These are phyloP conservation scores for Tetraodon nigroviridis DNA, from an alignment of 2,113 vertebrate genomes.

Conservation along the genomic window DNA sequence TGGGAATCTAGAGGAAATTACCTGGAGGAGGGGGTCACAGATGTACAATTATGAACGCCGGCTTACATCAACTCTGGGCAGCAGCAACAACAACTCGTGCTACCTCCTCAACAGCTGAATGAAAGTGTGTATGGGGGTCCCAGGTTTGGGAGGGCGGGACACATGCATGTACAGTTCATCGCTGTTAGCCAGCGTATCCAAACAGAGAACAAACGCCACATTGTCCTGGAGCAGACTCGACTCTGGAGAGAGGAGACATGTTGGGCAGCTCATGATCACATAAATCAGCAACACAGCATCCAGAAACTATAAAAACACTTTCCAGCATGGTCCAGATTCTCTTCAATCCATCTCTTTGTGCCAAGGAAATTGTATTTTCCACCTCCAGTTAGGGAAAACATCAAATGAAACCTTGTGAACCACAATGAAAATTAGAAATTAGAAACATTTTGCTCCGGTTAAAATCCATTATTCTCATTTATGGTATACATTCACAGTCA, in stretches of 20 bases:
- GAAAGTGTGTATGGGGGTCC: conserved; percentile 63
- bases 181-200: conserved; percentile 73
- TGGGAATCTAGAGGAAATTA: conserved; percentile 69
- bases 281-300: not conserved
- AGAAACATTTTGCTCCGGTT: not conserved
- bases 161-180: conserved; percentile 75
- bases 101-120: conserved; percentile 72
- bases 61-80: not conserved
- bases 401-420: conserved; percentile 46
- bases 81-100: not conserved
- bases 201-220: conserved; percentile 74
- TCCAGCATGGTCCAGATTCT: conserved; percentile 78
- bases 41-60: not conserved
- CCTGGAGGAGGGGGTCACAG: conserved; percentile 45
- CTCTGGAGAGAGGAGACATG: conserved; percentile 51
- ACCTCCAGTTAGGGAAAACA: conserved; percentile 76
- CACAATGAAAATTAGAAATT: not conserved
- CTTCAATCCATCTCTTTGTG: conserved; percentile 77
- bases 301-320: conserved; percentile 9
- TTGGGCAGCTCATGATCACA: not conserved
- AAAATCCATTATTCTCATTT: too few species aligned
- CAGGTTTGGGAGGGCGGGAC: conserved; percentile 70
- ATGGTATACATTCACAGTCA: not conserved
- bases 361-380: conserved; percentile 78
- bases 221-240: conserved; percentile 78